Conservation (phyloP, 2,113 vertebrate species). For the Gallinago jamesoni region DNA sequence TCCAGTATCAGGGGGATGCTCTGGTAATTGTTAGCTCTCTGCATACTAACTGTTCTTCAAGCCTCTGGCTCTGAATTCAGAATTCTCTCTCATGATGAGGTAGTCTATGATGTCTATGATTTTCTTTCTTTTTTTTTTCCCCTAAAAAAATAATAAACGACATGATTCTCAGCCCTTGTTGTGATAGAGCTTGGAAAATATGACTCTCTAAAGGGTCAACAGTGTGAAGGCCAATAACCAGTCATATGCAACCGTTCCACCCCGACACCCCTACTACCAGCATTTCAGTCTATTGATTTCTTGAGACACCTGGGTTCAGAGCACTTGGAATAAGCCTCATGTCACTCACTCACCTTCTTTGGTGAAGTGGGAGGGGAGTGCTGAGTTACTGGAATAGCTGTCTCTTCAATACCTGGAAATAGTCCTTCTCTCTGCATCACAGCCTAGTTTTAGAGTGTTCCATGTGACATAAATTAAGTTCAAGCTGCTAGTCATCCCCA, state of each 20-base stretch:
- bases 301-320: neutral
- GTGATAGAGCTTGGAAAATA: neutral
- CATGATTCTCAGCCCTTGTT: neutral
- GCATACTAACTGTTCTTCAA: neutral
- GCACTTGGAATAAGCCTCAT: neutral
- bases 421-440: neutral
- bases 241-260: neutral
- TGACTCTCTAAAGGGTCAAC: neutral
- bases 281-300: neutral
- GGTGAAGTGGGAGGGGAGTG: neutral
- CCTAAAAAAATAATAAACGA: neutral
- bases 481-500: neutral
- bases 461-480: neutral
- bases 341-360: neutral
- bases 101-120: neutral
- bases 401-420: neutral
- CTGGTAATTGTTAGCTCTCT: neutral
- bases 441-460: neutral
- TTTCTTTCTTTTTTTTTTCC: neutral
- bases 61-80: neutral
- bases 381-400: constrained; percentile 14
- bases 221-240: neutral
- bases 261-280: neutral
- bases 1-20: neutral
- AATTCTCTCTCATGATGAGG: neutral